These are phyloP conservation scores for Pseudoips prasinana DNA, from an alignment of 2,888 invertebrate species.

Conservation along the genomic window DNA sequence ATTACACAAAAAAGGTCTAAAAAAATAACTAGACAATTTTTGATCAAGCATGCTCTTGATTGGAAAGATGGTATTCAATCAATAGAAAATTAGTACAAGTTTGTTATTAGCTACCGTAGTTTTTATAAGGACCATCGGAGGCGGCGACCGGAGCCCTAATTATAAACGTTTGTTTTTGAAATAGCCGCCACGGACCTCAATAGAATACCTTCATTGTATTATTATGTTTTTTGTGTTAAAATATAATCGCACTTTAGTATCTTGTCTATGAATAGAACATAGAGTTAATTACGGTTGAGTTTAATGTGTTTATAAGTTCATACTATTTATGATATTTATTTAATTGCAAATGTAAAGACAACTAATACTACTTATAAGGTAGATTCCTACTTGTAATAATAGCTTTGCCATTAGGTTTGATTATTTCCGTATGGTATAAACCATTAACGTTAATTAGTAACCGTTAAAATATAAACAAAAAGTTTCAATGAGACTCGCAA, in stretches of 20 bases:
- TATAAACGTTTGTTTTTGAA: conserved; percentile 76
- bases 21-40: conserved; percentile 4
- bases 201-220: conserved; percentile 30
- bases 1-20: not conserved
- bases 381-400: not conserved
- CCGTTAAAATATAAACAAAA: conserved; percentile 2
- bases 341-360: conserved; percentile 5
- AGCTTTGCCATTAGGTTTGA: not conserved
- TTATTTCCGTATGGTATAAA: not conserved
- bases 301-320: conserved; percentile 5
- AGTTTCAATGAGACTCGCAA: not conserved
- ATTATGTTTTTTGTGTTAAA: conserved; percentile 11
- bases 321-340: conserved; percentile 5
- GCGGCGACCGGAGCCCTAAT: conserved; percentile 61
- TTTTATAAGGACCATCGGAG: conserved; percentile 44
- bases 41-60: conserved; percentile 33
- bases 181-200: conserved; percentile 61
- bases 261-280: conserved; percentile 9
- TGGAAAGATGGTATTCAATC: conserved; percentile 52
- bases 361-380: conserved; percentile 1
- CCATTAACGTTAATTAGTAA: not conserved
- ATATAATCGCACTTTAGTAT: conserved; percentile 5
- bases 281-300: conserved; percentile 8
- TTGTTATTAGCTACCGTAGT: conserved; percentile 66
- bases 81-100: conserved; percentile 58